Evolutionary conservation across 2,797 vertebrate genomes (phyloP), one percentile per base, ranked within the genome.

Genomic region (Pangasius sanitwongsei): DNA sequence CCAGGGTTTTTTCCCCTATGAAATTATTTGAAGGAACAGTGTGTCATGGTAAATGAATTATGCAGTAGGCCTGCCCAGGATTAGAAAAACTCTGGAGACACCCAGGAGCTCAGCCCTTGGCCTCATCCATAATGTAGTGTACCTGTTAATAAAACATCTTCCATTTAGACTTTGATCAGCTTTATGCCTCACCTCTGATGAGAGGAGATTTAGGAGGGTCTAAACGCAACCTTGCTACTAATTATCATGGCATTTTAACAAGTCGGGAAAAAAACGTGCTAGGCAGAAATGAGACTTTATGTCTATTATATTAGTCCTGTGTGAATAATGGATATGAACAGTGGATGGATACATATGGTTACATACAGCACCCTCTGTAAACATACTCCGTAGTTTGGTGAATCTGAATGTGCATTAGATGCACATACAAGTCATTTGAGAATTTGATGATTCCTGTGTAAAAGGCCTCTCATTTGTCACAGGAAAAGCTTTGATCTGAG

Each of bases 91-190:
- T 90, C 92, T 53, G 91, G 90, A 92, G 92, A 94, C 91, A 94
- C 92, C 89, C 90, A 92, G 90, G 89, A 94, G 90, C 92, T 88
- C 67, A 4, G 90, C 85, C 87, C 6, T 90, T 93, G 90, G 89
- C 88, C 92, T 94, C 92, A 95, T 94, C 93, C 92, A 92, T 91
- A 94, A 94, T 95, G 92, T 93, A 91, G 84, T 18, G 7, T 91
- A 94, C 94, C 91, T 94, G 91, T 96, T 95, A 95, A 96, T 96
- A 95, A 96, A 96, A 96, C 94, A 96, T 96, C 86, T 90, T 92
- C 75, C 88, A 88, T 92, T 92, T 91, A 91, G 91, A 94, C 94
- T 94, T 95, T 95, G 94, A 95, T 96, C 93, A 92, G 86, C 88
- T 91, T 65, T 88, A 83, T 89, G 90, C 85, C 59, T 78, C 28